These are phyloP conservation scores for Stegana nigrithorax DNA, from an alignment of 2,888 invertebrate species.

Conservation along the genomic window DNA sequence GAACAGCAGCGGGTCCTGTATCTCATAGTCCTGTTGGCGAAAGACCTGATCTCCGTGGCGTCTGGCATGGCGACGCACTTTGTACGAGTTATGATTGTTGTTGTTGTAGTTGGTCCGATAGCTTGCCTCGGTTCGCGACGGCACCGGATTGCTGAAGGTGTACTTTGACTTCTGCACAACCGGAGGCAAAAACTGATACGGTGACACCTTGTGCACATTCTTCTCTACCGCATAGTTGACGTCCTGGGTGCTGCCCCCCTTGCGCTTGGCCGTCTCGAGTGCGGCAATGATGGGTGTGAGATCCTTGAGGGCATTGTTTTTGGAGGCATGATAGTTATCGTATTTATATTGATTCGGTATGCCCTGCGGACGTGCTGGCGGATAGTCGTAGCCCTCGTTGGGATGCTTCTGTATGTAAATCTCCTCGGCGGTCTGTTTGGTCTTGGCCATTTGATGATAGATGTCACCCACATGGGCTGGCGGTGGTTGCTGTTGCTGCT, in stretches of 20 bases:
- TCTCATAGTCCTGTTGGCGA: constrained; percentile 49
- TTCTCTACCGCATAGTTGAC: constrained; percentile 59
- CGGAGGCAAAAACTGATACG: constrained; percentile 52
- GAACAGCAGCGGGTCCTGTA: constrained; percentile 57
- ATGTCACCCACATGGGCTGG: constrained; percentile 46
- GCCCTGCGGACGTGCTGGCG: constrained; percentile 28
- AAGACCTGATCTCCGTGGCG: constrained; percentile 25
- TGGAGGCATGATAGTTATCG: constrained; percentile 52
- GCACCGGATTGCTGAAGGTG: constrained; percentile 52
- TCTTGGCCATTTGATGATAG: constrained; percentile 64
- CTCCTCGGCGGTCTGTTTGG: constrained; percentile 53
- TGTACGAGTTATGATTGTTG: constrained; percentile 44
- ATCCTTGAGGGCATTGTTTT: constrained; percentile 49
- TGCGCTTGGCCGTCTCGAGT: constrained; percentile 59
- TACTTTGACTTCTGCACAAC: constrained; percentile 62
- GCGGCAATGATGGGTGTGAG: constrained; percentile 62
- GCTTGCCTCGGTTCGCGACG: constrained; percentile 26
- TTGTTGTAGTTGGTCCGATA: constrained; percentile 36
- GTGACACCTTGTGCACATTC: constrained; percentile 53
- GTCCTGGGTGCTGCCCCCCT: constrained; percentile 30
- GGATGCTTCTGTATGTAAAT: constrained; percentile 61
- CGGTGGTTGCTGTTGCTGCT: constrained; percentile 17
- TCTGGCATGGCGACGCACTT: constrained; percentile 52
- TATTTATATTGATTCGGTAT: constrained; percentile 45
- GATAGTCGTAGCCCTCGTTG: constrained; percentile 60